Base-by-base conservation (phyloP, 2,888 invertebrate species). In the Habrosyne pyritoides region DNA sequence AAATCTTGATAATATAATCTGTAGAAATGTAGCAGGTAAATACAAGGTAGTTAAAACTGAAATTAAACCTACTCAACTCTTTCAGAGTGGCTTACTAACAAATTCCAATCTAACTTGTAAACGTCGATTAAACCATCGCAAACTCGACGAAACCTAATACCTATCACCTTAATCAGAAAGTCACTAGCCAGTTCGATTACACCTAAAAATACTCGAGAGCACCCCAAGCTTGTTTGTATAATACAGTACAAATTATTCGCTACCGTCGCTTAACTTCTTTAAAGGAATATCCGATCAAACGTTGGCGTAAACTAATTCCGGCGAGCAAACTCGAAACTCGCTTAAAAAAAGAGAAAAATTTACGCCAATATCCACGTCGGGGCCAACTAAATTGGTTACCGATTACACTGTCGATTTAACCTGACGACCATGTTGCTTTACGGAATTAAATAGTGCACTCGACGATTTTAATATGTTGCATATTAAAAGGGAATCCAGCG, bases 221-320 rank as follows among this genome's bases (percentile, higher is more conserved):
- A 14, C 10, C 50, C 28, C 50, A 28, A 69, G 69, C 69, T 73
- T 81, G 78, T 82, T 82, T 82, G 75, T 77, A 73, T 77, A 77
- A 81, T 74, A 73, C 75, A 67, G 73, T 69, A 75, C 75, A 78
- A 83, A 83, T 85, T 80, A 83, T 80, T 73, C 71, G 71, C 69
- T 73, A 67, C 79, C 77, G 73, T 68, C 77, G 77, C 75, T 85
- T 84, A 84, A 88, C 85, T 83, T 86, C 84, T 86, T 90, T 86
- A 89, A 85, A 85, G 86, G 88, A 88, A 89, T 91, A 89, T 85
- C 86, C 84, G 86, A 91, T 91, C 87, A 90, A 91, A 91, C 87
- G 86, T 80, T 73, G 81, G 76, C 78, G 89, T 86, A 91, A 91
- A 92, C 92, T 89, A 91, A 92, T 91, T 91, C 81, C 87, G 76